Evolutionary conservation across 2,888 invertebrate species (phyloP).

Genomic region (Tachina grossa): DNA sequence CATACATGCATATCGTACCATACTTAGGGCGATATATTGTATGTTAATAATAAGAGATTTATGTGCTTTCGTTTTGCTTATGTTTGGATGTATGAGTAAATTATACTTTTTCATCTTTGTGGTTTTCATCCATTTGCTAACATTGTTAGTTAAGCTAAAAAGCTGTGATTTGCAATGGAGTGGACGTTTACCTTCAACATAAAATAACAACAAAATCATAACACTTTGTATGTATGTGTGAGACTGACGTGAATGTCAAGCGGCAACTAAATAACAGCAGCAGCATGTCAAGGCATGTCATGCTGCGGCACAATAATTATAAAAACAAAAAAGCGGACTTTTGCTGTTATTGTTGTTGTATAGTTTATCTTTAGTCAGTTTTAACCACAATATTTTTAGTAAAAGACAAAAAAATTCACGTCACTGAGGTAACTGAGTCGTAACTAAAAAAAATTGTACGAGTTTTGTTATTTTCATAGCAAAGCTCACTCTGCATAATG

Average conservation of each 20-base stretch:
- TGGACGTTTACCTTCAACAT: conserved; percentile 39
- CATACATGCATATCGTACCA: no score
- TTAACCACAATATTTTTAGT: conserved; percentile 6
- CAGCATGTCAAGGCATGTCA: conserved; percentile 27
- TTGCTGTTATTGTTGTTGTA: not conserved
- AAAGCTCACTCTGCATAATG: no score
- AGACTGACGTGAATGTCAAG: conserved; percentile 55
- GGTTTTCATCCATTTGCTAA: not conserved
- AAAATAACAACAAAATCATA: conserved; percentile 56
- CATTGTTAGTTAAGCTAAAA: not conserved
- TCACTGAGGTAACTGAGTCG: no score
- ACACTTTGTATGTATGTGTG: conserved; percentile 27
- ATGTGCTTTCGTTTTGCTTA: not conserved
- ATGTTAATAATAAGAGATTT: not conserved
- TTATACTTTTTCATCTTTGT: not conserved
- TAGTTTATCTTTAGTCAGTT: not conserved
- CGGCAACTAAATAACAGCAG: conserved; percentile 48
- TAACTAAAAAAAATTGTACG: no score
- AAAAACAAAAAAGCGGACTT: conserved; percentile 2
- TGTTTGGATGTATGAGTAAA: not conserved
- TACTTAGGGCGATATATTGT: no score
- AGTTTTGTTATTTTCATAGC: no score
- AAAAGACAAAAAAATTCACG: not conserved
- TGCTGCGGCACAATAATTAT: conserved; percentile 1
- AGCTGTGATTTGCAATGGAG: not conserved